Base-by-base conservation (phyloP, 2,888 invertebrate species). In the Mythimna impura region DNA sequence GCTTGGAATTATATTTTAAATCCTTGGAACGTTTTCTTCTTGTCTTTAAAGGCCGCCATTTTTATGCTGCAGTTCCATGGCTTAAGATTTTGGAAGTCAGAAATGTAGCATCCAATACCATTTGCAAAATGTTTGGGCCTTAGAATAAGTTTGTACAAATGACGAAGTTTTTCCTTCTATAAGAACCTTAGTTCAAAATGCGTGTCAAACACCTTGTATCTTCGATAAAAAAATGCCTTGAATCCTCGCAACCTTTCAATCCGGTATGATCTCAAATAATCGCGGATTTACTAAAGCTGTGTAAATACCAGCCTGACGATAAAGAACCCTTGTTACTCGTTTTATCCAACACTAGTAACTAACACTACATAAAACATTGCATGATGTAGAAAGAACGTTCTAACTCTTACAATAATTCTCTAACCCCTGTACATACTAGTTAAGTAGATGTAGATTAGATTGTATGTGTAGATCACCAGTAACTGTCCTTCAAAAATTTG, bases 261-360 rank as follows among this genome's bases (percentile, higher is more conserved):
- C 65, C 72, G 81, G 64, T 81, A 66, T 71, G 43, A 70, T 66
- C 9, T 73, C 5, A 73, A 61, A 34, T 65, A 66, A 36, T 69
- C 69, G 81, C 76, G 76, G 63, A 71, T 66, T 55, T 79, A 81
- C 47, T 65, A 84, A 86, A 87, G 89, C 89, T 89, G 88, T 85
- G 82, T 83, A 83, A 22, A 84, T 85, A 76, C 82, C 88, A 94
- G 94, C 94, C 92, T 93, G 91, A 89, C 92, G 95, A 94, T 94
- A 92, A 95, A 96, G 95, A 94, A 93, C 96, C 94, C 93, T 90
- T 93, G 95, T 96, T 95, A 96, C 94, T 91, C 81, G 85, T 88
- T 90, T 85, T 88, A 87, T 91, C 94, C 94, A 94, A 95, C 95
- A 95, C 94, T 92, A 90, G 89, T 93, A 88, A 91, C 92, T 94